A percentile compares a stretch with the other conserved stretches of the same genome.
These are phyloP conservation scores for Apocrypta bakeri DNA, from an alignment of 1,140 invertebrate genomes.

Conservation along the genomic window DNA sequence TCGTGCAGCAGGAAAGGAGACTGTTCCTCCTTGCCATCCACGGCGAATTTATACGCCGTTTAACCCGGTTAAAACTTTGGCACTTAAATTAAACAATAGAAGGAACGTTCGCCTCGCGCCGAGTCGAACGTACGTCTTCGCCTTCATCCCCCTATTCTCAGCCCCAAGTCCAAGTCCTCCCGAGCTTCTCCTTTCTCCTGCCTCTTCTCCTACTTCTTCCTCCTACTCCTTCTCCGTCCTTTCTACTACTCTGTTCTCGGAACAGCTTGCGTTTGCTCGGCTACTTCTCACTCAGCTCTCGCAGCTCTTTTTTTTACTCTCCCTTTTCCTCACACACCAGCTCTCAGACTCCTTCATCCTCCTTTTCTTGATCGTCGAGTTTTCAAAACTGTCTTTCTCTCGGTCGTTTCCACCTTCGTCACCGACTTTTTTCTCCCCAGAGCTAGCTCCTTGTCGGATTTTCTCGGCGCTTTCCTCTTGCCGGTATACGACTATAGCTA, in stretches of 20 bases:
- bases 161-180: no score
- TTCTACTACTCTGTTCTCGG: slow-evolving; percentile 9
- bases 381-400: slow-evolving; percentile 23
- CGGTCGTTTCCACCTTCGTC: not conserved
- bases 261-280: slow-evolving; percentile 24
- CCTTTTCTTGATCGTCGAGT: slow-evolving; percentile 11
- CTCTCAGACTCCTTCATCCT: not conserved
- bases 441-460: not conserved
- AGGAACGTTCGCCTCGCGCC: slow-evolving; percentile 55
- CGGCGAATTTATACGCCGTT: slow-evolving; percentile 64
- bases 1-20: not conserved
- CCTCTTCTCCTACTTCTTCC: no score
- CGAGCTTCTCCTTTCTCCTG: no score
- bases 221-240: no score
- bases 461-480: not conserved
- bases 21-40: slow-evolving; percentile 13
- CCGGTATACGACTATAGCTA: not conserved
- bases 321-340: not conserved
- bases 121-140: slow-evolving; percentile 63
- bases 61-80: slow-evolving; percentile 69
- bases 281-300: not conserved
- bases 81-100: slow-evolving; percentile 72
- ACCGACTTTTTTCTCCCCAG: not conserved
- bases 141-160: no score
- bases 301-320: not conserved